phyloP scores from a whole-genome alignment of 2,888 invertebrate species.

The Brassicogethes aeneus region DNA sequence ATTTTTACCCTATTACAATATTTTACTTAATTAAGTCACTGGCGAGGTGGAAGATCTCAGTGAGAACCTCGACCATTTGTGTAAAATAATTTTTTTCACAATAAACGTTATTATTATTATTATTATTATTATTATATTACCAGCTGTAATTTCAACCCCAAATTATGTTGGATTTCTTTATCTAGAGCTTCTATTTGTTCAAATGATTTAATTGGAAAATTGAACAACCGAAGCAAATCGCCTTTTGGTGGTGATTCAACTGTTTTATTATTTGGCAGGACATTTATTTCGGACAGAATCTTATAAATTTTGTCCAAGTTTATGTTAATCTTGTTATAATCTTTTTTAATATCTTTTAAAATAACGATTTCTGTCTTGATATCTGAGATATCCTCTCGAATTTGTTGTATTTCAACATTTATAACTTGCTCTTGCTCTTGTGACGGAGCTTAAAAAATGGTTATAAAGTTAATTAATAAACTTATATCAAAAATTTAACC shows the following conservation, averaged over 20 bases:
- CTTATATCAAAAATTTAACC: too few species aligned
- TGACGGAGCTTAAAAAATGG: too few species aligned
- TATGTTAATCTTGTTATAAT: slow-evolving; percentile 9
- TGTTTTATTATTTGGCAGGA: slow-evolving; percentile 5
- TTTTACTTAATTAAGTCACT: too few species aligned
- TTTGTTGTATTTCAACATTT: slow-evolving; percentile 3
- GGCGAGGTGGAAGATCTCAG: too few species aligned
- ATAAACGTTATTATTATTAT: too few species aligned
- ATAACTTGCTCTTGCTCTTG: neutral
- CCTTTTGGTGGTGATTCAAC: slow-evolving; percentile 4
- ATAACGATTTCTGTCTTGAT: slow-evolving; percentile 4
- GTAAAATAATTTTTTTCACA: too few species aligned
- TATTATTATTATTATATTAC: too few species aligned
- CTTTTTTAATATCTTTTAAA: slow-evolving; percentile 9
- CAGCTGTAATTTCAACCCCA: too few species aligned
- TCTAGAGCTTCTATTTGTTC: slow-evolving; percentile 8
- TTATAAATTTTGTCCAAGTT: slow-evolving; percentile 9
- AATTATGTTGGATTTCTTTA: slow-evolving; percentile 7
- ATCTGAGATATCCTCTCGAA: slow-evolving; percentile 2
- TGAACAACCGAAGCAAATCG: slow-evolving; percentile 7
- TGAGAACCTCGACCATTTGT: too few species aligned
- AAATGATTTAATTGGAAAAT: slow-evolving; percentile 7
- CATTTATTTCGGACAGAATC: slow-evolving; percentile 2
- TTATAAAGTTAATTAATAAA: too few species aligned
- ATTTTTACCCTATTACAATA: too few species aligned